phyloP scores from a whole-genome alignment of 2,888 invertebrate species.

The Rhamnusium bicolor region DNA sequence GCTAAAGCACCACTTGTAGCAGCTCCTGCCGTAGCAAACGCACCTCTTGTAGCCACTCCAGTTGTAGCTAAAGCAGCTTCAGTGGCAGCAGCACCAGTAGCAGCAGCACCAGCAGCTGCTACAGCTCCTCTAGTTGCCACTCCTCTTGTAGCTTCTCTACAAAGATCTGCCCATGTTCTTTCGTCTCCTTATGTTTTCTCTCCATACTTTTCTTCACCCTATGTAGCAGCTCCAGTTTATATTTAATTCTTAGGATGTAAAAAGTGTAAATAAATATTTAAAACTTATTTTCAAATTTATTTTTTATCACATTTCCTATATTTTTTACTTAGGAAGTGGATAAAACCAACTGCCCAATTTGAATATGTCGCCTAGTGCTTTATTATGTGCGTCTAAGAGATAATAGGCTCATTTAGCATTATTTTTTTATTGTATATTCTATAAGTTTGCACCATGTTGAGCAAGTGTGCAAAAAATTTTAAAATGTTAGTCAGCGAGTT shows the following conservation, averaged over 20 bases:
- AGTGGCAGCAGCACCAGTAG: neutral
- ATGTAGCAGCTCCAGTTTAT: neutral
- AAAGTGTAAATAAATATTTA: neutral
- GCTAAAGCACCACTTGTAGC: neutral
- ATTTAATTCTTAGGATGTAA: neutral
- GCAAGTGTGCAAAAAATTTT: too few relatives aligned
- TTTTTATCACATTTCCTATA: neutral
- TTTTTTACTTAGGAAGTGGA: too few relatives aligned
- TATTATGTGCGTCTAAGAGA: too few relatives aligned
- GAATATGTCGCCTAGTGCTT: too few relatives aligned
- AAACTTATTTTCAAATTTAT: neutral
- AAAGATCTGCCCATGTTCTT: neutral
- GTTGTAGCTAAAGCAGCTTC: neutral
- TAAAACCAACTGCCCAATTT: too few relatives aligned
- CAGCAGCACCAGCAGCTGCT: neutral
- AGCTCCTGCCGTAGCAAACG: neutral
- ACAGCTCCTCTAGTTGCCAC: neutral
- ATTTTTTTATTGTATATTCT: too few relatives aligned
- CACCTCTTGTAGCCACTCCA: neutral
- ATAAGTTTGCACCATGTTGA: too few relatives aligned
- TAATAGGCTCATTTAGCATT: too few relatives aligned
- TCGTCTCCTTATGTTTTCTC: neutral
- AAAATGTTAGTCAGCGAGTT: too few relatives aligned
- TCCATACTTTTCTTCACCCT: neutral
- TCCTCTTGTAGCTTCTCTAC: neutral